phyloP scores from a whole-genome alignment of 2,113 vertebrate genomes.

The Lagopus muta region DNA sequence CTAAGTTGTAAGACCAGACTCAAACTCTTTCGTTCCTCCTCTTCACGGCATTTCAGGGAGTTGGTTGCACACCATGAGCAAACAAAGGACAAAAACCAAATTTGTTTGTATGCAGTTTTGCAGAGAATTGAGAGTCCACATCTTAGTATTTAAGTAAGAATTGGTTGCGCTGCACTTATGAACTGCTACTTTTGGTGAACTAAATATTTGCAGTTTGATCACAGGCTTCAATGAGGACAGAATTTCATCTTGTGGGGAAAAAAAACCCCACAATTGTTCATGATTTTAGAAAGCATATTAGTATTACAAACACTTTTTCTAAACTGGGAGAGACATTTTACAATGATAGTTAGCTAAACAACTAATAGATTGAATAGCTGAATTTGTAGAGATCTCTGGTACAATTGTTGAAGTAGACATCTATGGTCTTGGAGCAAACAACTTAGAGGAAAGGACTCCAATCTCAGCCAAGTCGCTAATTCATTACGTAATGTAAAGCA shows the following conservation, averaged over 20 bases:
- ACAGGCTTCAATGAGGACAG: not conserved
- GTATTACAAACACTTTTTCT: not conserved
- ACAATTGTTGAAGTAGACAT: not conserved
- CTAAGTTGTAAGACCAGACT: not conserved
- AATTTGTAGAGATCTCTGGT: not conserved
- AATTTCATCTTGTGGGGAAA: not conserved
- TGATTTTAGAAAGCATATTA: not conserved
- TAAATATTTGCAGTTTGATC: not conserved
- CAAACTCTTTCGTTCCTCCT: not conserved
- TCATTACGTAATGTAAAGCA: conserved; percentile 34
- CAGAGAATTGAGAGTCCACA: not conserved
- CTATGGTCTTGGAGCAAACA: not conserved
- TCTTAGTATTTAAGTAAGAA: not conserved
- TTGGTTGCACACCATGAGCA: not conserved
- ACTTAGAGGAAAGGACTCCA: not conserved
- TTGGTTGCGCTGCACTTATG: not conserved
- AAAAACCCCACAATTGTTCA: not conserved
- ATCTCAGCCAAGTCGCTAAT: conserved; percentile 13
- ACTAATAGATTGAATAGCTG: not conserved
- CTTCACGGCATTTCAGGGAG: not conserved
- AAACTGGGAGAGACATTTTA: not conserved
- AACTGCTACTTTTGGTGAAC: not conserved
- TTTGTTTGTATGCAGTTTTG: not conserved
- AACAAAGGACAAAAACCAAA: fast-evolving
- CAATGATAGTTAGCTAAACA: not conserved